These are phyloP conservation scores for Coregonus ussuriensis DNA, from an alignment of 2,797 vertebrate species.

Conservation along the genomic window DNA sequence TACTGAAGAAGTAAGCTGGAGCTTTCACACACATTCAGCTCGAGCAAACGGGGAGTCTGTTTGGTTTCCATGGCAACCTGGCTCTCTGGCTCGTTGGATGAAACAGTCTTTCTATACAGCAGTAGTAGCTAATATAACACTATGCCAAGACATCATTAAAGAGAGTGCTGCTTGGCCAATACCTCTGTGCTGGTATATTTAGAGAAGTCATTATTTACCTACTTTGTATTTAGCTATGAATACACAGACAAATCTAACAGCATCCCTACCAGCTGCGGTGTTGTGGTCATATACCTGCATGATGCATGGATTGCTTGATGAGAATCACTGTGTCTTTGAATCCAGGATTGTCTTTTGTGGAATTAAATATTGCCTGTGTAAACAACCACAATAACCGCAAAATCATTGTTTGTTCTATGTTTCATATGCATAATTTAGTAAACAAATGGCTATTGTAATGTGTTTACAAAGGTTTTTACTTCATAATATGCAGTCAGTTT, in stretches of 20 bases:
- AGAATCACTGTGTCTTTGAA: slow-evolving; percentile 45
- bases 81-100: slow-evolving; percentile 39
- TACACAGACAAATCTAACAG: not conserved
- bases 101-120: slow-evolving; percentile 35
- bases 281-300: slow-evolving; percentile 9
- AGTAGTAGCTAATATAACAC: not conserved
- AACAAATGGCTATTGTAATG: too few species aligned
- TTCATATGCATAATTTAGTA: too few species aligned
- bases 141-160: not conserved
- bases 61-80: slow-evolving; percentile 63
- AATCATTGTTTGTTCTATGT: not conserved
- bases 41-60: slow-evolving; percentile 1
- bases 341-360: not conserved
- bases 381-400: not conserved
- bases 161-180: not conserved
- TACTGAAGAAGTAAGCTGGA: not conserved
- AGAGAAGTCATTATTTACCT: slow-evolving; percentile 39
- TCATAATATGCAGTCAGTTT: not conserved
- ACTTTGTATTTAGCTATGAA: too few species aligned
- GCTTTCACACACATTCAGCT: not conserved
- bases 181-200: slow-evolving; percentile 55
- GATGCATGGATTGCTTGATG: slow-evolving; percentile 44
- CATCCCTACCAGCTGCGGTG: not conserved
- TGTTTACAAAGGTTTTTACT: too few species aligned
- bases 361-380: slow-evolving; percentile 2